Evolutionary conservation across 2,797 vertebrate species (phyloP).

Genomic region (Aeoliscus strigatus): DNA sequence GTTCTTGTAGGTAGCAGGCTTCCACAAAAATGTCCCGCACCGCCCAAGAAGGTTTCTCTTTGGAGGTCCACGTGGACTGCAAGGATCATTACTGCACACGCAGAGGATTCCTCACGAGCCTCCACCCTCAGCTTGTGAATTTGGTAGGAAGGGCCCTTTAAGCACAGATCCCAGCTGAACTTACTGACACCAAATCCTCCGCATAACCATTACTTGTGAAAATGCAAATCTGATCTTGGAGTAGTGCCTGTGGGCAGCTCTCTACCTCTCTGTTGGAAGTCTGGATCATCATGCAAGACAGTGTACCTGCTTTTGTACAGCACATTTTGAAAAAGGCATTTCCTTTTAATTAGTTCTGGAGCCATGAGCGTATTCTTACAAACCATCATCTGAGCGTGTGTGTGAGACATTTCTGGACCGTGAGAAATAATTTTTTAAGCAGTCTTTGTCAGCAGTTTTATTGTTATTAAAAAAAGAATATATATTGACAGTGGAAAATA

Average conservation of each 20-base stretch:
- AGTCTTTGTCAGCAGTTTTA: constrained; percentile 88
- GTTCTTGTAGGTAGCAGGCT: constrained; percentile 53
- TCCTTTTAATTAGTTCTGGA: constrained; percentile 70
- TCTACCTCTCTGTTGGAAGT: constrained; percentile 70
- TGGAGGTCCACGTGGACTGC: constrained; percentile 40
- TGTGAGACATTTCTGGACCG: constrained; percentile 75
- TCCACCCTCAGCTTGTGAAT: constrained; percentile 40
- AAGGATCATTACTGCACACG: constrained; percentile 50
- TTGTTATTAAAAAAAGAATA: constrained; percentile 83
- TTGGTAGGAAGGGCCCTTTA: constrained; percentile 63
- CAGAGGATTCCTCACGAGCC: constrained; percentile 53
- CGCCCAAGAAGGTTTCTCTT: constrained; percentile 50
- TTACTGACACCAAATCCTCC: constrained; percentile 60
- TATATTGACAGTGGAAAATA: constrained; percentile 93
- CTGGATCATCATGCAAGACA: constrained; percentile 70
- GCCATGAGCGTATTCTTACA: constrained; percentile 70
- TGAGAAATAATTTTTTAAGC: constrained; percentile 83
- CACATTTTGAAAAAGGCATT: constrained; percentile 72
- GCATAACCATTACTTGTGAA: constrained; percentile 55
- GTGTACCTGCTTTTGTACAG: constrained; percentile 69
- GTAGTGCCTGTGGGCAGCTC: constrained; percentile 62
- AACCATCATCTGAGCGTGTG: constrained; percentile 58
- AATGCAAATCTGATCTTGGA: constrained; percentile 65
- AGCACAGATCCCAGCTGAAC: constrained; percentile 56
- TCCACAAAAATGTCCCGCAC: constrained; percentile 44